Conservation (phyloP, 2,113 vertebrate species). For the Erinaceus europaeus region DNA sequence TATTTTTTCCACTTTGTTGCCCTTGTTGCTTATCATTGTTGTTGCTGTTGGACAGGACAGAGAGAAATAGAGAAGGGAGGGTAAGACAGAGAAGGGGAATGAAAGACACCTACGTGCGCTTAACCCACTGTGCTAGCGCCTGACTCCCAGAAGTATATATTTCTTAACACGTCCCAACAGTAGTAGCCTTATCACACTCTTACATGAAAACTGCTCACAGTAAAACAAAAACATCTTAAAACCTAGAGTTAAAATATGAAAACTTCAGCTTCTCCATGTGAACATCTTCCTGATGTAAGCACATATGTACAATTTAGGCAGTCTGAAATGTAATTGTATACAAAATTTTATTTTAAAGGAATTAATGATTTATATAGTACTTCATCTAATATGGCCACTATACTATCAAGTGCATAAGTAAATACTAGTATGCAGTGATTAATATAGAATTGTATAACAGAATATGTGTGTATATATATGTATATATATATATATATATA, state of each 20-base stretch:
- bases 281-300: neutral
- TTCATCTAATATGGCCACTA: neutral
- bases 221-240: neutral
- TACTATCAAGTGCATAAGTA: neutral
- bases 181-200: neutral
- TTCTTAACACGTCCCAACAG: neutral
- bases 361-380: neutral
- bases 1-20: too few relatives aligned
- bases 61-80: too few relatives aligned
- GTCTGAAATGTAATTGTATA: neutral
- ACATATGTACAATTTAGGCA: neutral
- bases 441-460: too few relatives aligned
- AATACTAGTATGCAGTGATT: too few relatives aligned
- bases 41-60: too few relatives aligned
- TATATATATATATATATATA: too few relatives aligned
- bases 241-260: neutral
- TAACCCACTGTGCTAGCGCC: too few relatives aligned
- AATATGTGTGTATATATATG: too few relatives aligned
- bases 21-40: too few relatives aligned
- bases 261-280: neutral
- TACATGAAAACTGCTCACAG: rapidly evolving
- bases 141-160: too few relatives aligned
- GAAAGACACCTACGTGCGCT: too few relatives aligned
- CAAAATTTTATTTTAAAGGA: neutral
- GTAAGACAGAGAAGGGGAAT: too few relatives aligned